These are phyloP conservation scores for Tenebrosternarchus preto DNA, from an alignment of 2,113 vertebrate genomes.

Conservation along the genomic window DNA sequence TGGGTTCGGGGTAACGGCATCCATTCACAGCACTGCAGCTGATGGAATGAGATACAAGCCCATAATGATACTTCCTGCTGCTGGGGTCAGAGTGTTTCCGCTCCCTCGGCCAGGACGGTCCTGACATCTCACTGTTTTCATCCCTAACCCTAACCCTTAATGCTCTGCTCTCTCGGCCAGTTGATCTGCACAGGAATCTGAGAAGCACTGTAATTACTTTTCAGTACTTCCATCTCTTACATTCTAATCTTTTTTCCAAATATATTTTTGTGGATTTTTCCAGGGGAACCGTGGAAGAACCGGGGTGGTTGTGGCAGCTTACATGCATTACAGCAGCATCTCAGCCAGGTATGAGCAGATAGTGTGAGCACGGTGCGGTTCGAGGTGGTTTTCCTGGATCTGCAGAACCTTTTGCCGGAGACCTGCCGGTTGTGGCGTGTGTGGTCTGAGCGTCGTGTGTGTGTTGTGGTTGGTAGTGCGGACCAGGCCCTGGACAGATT, in stretches of 20 bases:
- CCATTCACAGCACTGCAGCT: conserved; percentile 4
- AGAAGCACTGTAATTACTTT: background rate
- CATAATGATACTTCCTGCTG: background rate
- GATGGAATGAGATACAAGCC: background rate
- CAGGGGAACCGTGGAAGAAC: conserved; percentile 92
- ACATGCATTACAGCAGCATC: conserved; percentile 99
- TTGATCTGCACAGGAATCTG: background rate
- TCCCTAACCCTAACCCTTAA: too few relatives aligned
- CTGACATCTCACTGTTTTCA: too few relatives aligned
- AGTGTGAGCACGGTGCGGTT: too few relatives aligned
- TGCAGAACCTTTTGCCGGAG: too few relatives aligned
- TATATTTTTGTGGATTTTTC: conserved; percentile 39
- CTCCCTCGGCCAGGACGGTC: too few relatives aligned
- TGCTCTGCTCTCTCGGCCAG: background rate
- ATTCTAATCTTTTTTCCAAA: conserved; percentile 55
- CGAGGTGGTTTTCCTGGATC: too few relatives aligned
- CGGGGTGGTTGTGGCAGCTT: conserved; percentile 92
- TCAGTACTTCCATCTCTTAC: background rate
- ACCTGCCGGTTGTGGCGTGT: background rate
- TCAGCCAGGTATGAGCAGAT: conserved; percentile 83
- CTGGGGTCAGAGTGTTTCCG: too few relatives aligned
- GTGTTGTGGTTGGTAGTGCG: conserved; percentile 71
- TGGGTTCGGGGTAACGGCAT: background rate
- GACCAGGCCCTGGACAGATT: conserved; percentile 95
- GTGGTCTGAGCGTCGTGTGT: conserved; percentile 6